phyloP scores from a whole-genome alignment of 2,113 vertebrate species.

The Heterocephalus glaber region DNA sequence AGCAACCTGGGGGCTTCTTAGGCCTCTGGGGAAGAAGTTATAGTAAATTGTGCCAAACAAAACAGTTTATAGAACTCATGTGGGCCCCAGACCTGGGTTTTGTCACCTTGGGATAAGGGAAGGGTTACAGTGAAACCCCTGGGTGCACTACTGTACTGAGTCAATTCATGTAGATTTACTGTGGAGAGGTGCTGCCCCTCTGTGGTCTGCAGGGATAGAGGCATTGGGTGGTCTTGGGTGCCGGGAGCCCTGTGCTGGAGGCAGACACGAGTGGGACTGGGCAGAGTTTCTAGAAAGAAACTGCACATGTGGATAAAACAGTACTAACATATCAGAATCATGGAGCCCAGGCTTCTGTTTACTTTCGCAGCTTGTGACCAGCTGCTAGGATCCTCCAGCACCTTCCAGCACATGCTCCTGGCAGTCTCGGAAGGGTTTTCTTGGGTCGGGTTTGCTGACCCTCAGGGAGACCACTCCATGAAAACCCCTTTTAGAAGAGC shows the following conservation, averaged over 20 bases:
- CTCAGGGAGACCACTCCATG: neutral
- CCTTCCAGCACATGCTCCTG: neutral
- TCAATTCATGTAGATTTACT: neutral
- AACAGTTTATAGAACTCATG: neutral
- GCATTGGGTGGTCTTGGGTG: neutral
- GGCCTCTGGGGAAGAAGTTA: neutral
- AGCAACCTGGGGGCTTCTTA: neutral
- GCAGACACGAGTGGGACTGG: neutral
- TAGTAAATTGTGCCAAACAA: neutral
- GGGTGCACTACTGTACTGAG: neutral
- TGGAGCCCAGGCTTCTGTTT: neutral
- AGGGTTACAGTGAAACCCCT: neutral
- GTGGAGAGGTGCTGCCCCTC: neutral
- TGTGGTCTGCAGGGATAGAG: neutral
- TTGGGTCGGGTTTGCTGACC: neutral
- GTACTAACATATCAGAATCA: neutral
- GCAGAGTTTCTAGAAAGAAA: neutral
- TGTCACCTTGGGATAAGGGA: neutral
- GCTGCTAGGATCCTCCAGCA: neutral
- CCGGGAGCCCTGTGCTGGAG: neutral
- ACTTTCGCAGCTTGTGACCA: neutral
- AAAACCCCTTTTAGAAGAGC: neutral
- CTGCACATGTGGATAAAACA: neutral
- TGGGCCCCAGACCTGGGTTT: neutral
- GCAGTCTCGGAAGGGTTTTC: neutral